Conservation (phyloP, 2,797 vertebrate genomes). For the Ambastaia sidthimunki region DNA sequence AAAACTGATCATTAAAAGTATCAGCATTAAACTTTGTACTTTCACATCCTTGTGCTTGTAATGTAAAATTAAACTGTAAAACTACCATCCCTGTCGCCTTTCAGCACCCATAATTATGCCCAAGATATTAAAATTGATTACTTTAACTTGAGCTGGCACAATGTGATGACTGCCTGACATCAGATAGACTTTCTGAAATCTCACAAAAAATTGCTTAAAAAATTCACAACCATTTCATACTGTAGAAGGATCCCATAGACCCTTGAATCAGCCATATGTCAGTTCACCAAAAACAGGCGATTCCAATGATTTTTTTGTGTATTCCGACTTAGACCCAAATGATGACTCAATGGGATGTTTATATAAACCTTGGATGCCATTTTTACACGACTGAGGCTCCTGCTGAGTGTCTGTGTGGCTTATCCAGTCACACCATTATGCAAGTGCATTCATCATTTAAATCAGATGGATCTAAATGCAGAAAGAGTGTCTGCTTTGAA, state of each 20-base stretch:
- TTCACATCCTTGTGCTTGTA: no score
- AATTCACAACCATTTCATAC: not conserved
- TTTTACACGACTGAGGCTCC: constrained; percentile 36
- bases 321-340: constrained; percentile 6
- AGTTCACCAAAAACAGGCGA: not conserved
- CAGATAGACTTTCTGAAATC: not conserved
- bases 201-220: not conserved
- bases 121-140: not conserved
- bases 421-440: constrained; percentile 7
- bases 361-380: constrained; percentile 11
- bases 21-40: no score
- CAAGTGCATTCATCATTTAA: constrained; percentile 29
- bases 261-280: constrained; percentile 30
- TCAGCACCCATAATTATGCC: no score
- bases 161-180: not conserved
- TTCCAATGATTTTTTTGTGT: constrained; percentile 13
- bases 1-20: no score
- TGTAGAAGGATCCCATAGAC: not conserved
- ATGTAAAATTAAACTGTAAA: no score
- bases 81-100: no score
- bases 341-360: constrained; percentile 26
- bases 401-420: constrained; percentile 2
- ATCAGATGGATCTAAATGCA: constrained; percentile 38
- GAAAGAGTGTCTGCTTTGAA: constrained; percentile 43
- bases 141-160: not conserved